phyloP scores from a whole-genome alignment of 2,888 invertebrate species.

The Drosophila prolongata region DNA sequence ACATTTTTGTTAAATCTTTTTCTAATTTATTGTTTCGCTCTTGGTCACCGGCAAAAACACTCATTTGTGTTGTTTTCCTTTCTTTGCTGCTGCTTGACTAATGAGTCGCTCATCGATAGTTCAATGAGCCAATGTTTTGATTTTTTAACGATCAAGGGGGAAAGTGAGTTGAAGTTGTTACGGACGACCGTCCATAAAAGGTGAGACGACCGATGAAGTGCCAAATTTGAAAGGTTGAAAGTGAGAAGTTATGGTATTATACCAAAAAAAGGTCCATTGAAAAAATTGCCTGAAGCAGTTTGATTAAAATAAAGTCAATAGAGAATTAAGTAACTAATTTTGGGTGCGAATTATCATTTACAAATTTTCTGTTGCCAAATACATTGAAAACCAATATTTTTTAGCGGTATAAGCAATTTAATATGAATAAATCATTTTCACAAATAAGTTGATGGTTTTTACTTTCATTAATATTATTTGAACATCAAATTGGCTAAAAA shows the following conservation, averaged over 20 bases:
- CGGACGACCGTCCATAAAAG: constrained; percentile 32
- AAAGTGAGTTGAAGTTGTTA: constrained; percentile 55
- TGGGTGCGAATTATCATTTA: too few species aligned
- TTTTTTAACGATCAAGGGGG: constrained; percentile 35
- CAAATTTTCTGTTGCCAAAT: neutral
- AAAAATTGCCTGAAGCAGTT: constrained; percentile 1
- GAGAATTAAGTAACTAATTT: neutral
- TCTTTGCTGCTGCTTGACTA: constrained; percentile 59
- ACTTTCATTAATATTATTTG: too few species aligned
- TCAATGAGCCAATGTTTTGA: constrained; percentile 74
- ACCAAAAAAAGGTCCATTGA: constrained; percentile 3
- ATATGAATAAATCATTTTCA: too few species aligned
- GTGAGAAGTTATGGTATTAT: constrained; percentile 34
- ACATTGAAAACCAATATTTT: neutral
- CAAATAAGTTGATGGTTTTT: too few species aligned
- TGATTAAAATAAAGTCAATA: neutral
- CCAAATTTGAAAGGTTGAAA: constrained; percentile 48
- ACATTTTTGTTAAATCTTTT: constrained; percentile 57
- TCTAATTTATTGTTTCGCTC: constrained; percentile 49
- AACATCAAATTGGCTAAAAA: neutral
- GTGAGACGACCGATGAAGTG: constrained; percentile 46
- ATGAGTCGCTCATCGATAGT: constrained; percentile 70
- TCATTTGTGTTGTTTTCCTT: constrained; percentile 43
- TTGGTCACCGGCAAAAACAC: constrained; percentile 34
- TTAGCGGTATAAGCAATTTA: too few species aligned